These are phyloP conservation scores for Epinotia brunnichana DNA, from an alignment of 2,888 invertebrate species.

Conservation along the genomic window DNA sequence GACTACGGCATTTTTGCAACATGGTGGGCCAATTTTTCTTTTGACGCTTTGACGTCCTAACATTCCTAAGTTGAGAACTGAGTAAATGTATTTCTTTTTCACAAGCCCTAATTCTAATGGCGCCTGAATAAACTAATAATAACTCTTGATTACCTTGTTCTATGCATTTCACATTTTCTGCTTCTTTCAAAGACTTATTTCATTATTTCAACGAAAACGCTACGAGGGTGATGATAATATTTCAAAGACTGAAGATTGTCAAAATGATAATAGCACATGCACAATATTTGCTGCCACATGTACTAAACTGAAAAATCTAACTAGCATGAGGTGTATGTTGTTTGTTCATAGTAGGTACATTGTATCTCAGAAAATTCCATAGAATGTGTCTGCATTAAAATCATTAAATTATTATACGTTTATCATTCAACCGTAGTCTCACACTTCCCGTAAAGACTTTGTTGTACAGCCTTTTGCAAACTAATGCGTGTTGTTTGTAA, in stretches of 20 bases:
- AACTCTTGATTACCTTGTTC: not conserved
- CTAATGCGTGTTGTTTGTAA: conserved; percentile 26
- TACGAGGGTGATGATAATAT: too few relatives aligned
- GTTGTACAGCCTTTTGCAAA: conserved; percentile 25
- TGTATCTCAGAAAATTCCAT: conserved; percentile 7
- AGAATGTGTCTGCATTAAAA: conserved; percentile 14
- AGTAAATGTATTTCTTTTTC: not conserved
- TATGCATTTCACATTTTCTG: not conserved
- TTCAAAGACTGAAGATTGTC: too few relatives aligned
- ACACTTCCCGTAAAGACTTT: conserved; percentile 26
- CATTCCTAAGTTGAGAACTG: too few relatives aligned
- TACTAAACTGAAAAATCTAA: too few relatives aligned
- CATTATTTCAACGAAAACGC: too few relatives aligned
- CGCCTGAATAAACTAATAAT: not conserved
- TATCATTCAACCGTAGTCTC: conserved; percentile 24
- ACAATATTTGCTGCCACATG: too few relatives aligned
- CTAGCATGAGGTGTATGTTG: too few relatives aligned
- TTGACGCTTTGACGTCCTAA: too few relatives aligned
- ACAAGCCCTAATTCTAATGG: not conserved
- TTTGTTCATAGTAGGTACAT: not conserved
- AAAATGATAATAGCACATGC: too few relatives aligned
- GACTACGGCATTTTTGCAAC: not conserved
- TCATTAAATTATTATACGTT: conserved; percentile 21
- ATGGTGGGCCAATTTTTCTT: not conserved
- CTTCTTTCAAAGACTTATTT: not conserved